Base-by-base conservation (phyloP, 2,888 invertebrate genomes). In the Nomada lathburiana region DNA sequence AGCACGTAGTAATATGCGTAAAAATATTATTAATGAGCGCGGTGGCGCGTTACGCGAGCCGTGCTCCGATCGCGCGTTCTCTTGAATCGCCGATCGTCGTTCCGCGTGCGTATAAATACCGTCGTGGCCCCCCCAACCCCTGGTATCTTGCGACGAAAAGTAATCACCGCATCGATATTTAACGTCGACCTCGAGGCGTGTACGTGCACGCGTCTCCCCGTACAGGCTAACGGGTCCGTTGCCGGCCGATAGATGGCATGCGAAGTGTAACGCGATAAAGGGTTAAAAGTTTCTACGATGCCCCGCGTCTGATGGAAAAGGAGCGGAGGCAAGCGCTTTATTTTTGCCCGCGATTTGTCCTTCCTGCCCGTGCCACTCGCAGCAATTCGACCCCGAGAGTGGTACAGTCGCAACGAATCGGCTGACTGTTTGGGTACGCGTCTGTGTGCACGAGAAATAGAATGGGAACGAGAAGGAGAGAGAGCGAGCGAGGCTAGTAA, bases 401-500 rank as follows among this genome's bases (percentile, higher is more conserved):
- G 77, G 57, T 73, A 80, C 82, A 80, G 70, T 77, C 77, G 85
- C 85, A 77, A 79, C 71, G 70, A 70, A 74, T 73, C 57, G 80
- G 67, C 29, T 42, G 68, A 67, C 80, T 76, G 78, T 76, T 72
- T 70, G 79, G 81, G 63, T 84, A 65, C 76, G 80, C 59, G 80
- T 83, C 42, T 55, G 60, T 50, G 26, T 16, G 36, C 11, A 47
- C 53, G 52, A 57, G 42, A 52, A 42, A n/a, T 18, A 44, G 52
- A 52, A 18, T 23, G 44, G 76, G 81, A 71, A 70, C 81, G 71
- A 71, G 76, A 59, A 75, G 64, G 76, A 59, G 68, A 71, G 65
- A 68, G 53, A 59, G 60, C 60, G 67, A 77, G 82, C 82, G 88
- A 83, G 89, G 89, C 90, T 89, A 87, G 87, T 90, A 92, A 92